These are phyloP conservation scores for Ephialtes manifestator DNA, from an alignment of 2,888 invertebrate species.

Conservation along the genomic window DNA sequence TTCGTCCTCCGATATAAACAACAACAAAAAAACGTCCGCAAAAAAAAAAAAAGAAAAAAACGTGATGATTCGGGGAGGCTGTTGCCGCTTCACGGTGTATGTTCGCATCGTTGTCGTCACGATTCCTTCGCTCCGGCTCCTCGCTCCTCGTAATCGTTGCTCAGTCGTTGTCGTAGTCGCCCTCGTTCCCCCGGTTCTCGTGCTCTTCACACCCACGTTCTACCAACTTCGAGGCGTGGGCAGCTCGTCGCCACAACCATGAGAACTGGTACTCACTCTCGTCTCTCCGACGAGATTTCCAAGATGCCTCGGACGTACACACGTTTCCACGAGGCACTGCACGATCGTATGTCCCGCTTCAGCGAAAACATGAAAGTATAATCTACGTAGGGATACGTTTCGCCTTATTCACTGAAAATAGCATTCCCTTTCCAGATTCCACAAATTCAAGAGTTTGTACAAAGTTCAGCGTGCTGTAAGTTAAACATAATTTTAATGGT, in stretches of 20 bases:
- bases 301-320: constrained; percentile 20
- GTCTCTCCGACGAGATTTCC: constrained; percentile 27
- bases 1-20: constrained; percentile 4
- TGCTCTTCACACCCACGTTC: constrained; percentile 58
- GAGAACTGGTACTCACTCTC: background rate
- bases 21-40: background rate
- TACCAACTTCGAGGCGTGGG: constrained; percentile 56
- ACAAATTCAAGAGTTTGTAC: background rate
- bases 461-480: background rate
- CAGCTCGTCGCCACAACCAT: constrained; percentile 2
- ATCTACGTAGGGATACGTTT: constrained; percentile 9
- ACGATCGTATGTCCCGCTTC: constrained; percentile 3
- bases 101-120: constrained; percentile 27
- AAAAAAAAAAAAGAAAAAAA: constrained; percentile 8
- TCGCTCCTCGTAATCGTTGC: constrained; percentile 40
- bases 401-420: constrained; percentile 2
- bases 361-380: background rate
- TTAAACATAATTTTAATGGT: background rate
- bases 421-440: background rate
- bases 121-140: constrained; percentile 11
- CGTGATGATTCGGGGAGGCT: background rate
- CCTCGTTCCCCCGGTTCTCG: constrained; percentile 21
- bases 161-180: constrained; percentile 62
- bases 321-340: constrained; percentile 4
- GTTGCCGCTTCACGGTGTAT: background rate